phyloP scores from a whole-genome alignment of 2,113 vertebrate species.

The Passer domesticus region DNA sequence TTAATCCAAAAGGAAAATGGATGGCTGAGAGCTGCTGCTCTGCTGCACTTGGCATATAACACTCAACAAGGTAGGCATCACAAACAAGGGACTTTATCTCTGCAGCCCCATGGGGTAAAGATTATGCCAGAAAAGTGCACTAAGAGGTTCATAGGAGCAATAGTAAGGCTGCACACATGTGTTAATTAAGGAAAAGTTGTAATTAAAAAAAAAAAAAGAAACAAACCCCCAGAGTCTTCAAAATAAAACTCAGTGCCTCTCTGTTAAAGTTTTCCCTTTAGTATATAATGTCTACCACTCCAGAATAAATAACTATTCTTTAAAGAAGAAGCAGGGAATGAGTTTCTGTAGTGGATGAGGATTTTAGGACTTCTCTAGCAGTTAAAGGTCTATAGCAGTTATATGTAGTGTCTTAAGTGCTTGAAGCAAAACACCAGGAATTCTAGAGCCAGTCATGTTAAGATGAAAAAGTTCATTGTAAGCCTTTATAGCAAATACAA shows the following conservation, averaged over 20 bases:
- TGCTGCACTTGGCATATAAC: not conserved
- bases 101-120: rapidly evolving
- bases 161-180: not conserved
- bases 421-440: not conserved
- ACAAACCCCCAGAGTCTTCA: not conserved
- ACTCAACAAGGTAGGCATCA: not conserved
- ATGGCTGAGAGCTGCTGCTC: not conserved
- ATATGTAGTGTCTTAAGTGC: not conserved
- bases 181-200: not conserved
- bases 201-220: too few relatives aligned
- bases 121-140: not conserved
- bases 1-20: not conserved
- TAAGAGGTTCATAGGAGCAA: not conserved
- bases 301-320: not conserved
- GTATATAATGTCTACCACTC: not conserved
- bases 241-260: not conserved
- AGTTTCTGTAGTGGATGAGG: not conserved
- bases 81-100: not conserved
- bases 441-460: rapidly evolving
- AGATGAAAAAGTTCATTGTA: not conserved
- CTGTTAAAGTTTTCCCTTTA: not conserved
- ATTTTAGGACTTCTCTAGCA: not conserved
- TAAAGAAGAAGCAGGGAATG: not conserved
- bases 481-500: not conserved
- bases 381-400: not conserved